Base-by-base conservation (phyloP, 2,113 vertebrate species). In the Anas platyrhynchos region DNA sequence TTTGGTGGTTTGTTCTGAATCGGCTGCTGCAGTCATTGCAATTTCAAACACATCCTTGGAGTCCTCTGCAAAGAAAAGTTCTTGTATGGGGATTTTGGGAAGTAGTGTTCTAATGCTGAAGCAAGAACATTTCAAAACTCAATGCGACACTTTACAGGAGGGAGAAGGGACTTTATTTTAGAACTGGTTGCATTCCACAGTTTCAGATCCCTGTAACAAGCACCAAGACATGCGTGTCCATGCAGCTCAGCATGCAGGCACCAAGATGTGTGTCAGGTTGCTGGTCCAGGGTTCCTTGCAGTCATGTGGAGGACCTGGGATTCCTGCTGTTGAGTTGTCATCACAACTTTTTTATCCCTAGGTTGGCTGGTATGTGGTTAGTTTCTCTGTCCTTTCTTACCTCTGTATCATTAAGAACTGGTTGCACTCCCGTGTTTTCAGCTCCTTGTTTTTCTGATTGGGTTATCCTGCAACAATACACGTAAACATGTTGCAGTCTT, bases 221-320 rank as follows among this genome's bases (percentile, higher is more conserved):
- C n/a, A 75, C 16, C 5, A 23, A 50, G 21, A 56, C 61, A 21
- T 6, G 56, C 56, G 12, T 58, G 29, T 58, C 31, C 7, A 11
- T 0, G 0, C 4, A 54, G 17, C 73, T 73, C 41, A 83, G 23
- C 31, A 13, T 73, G 84, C 44, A 21, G 56, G 17, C 32, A 43
- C 13, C 12, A 34, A 63, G 62, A 38, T 65, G 16, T 7, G 10
- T 31, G 36, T 76, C 21, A 61, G 52, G 38, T n/a, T 0, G 0
- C 6, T 72, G 34, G 27, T 69, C 36, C 23, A 43, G 34, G 38
- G 48, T 76, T 85, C 23, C 12, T 73, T 80, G 75, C 13, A 83
- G 12, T 62, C 44, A 36, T 77, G 7, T 48, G 29, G 27, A 89
- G 32, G 59, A 66, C 11, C 27, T 80, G 10, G 48, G 22, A 72